phyloP scores from a whole-genome alignment of 1,140 invertebrate genomes.

The Drosophila simulans region DNA sequence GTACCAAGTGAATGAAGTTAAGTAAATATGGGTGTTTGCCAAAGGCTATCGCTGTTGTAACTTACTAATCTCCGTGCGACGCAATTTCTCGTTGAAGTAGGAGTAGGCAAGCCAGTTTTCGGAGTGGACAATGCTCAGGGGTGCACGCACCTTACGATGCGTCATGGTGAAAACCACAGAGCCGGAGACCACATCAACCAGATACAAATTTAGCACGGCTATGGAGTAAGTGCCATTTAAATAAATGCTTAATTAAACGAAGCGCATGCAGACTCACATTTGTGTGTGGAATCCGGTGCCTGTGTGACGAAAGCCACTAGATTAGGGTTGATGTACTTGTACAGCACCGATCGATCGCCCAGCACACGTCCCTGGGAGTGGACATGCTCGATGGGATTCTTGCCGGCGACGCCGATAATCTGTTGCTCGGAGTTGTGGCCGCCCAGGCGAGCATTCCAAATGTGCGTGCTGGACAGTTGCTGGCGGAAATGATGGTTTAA shows the following conservation, averaged over 20 bases:
- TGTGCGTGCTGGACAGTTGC: slow-evolving; percentile 84
- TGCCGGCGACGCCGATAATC: slow-evolving; percentile 89
- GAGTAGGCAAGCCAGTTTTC: slow-evolving; percentile 99
- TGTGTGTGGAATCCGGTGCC: slow-evolving; percentile 90
- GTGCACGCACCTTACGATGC: slow-evolving; percentile 92
- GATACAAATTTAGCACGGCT: slow-evolving; percentile 89
- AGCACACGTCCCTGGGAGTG: slow-evolving; percentile 98
- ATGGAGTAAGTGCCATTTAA: neutral
- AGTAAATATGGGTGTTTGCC: neutral
- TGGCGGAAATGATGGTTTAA: slow-evolving; percentile 43
- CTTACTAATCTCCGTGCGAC: slow-evolving; percentile 93
- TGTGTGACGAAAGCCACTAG: slow-evolving; percentile 94
- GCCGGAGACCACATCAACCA: slow-evolving; percentile 96
- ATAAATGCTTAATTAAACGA: neutral
- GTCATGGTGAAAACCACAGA: slow-evolving; percentile 89
- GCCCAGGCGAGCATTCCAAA: slow-evolving; percentile 91
- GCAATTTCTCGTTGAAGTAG: slow-evolving; percentile 96
- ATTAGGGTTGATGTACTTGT: slow-evolving; percentile 99
- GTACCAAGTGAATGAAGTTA: neutral
- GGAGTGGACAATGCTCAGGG: slow-evolving; percentile 96
- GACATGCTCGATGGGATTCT: slow-evolving; percentile 93
- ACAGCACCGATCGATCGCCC: slow-evolving; percentile 97
- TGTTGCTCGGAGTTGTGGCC: slow-evolving; percentile 87
- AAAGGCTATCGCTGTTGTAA: neutral
- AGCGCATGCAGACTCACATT: slow-evolving; percentile 86